Percentiles rank a stretch among this genome's conserved stretches.
These are phyloP conservation scores for Sebastes cheni DNA, from an alignment of 2,797 vertebrate genomes.

Conservation along the genomic window DNA sequence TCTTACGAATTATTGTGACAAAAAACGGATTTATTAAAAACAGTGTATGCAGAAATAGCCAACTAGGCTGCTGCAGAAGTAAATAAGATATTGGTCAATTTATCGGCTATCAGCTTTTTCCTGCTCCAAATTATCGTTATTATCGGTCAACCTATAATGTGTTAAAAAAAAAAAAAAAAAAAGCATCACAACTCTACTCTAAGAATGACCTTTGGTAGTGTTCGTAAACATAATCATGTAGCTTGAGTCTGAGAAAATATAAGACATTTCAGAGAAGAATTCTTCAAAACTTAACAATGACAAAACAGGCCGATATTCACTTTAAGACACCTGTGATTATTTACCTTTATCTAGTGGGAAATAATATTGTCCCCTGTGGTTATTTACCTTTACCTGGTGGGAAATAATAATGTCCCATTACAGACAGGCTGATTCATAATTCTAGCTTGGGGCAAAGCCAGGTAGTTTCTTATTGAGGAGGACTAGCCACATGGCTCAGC, in stretches of 20 bases:
- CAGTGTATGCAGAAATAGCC: no score
- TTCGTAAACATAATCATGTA: background rate
- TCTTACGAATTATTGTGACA: no score
- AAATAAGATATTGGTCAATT: no score
- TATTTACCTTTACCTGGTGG: background rate
- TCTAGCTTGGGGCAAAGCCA: constrained; percentile 38
- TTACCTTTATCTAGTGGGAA: constrained; percentile 20
- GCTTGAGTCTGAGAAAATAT: background rate
- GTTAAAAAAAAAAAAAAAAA: background rate
- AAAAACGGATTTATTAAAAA: no score
- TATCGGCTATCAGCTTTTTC: no score
- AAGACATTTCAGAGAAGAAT: background rate
- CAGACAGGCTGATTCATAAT: constrained; percentile 34
- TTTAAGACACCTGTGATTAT: constrained; percentile 15
- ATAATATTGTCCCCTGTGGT: background rate
- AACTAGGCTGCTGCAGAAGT: no score
- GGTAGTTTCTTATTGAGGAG: constrained; percentile 25
- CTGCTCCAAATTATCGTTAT: no score
- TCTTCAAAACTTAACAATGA: background rate
- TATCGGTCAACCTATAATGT: no score
- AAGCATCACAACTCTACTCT: background rate
- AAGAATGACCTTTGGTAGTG: background rate
- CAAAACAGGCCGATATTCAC: background rate
- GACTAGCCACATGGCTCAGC: constrained; percentile 46
- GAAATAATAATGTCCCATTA: constrained; percentile 16